Evolutionary conservation across 1,140 invertebrate genomes (phyloP).

Genomic region (Phenacoccus solenopsis): DNA sequence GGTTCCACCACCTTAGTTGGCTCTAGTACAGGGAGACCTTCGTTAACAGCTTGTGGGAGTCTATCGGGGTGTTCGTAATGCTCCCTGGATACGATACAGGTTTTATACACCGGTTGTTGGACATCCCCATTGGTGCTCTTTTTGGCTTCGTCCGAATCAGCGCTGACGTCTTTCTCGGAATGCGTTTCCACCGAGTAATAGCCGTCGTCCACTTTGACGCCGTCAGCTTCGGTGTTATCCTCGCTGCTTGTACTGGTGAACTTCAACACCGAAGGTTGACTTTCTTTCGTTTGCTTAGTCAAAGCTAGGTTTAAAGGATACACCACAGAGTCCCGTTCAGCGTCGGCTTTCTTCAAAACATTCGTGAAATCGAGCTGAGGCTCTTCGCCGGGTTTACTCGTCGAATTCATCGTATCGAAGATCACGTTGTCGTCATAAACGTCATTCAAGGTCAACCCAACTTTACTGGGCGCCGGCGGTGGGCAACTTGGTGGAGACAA

Average conservation of each 20-base stretch:
- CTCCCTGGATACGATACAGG: neutral
- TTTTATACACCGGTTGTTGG: neutral
- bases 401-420: neutral
- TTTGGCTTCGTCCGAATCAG: neutral
- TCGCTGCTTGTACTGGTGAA: neutral
- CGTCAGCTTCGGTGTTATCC: neutral
- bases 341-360: neutral
- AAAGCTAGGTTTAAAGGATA: neutral
- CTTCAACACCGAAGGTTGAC: too few relatives aligned
- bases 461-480: neutral
- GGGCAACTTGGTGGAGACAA: neutral
- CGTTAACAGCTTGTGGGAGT: too few relatives aligned
- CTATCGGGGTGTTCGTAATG: neutral
- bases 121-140: too few relatives aligned
- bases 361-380: neutral
- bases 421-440: neutral
- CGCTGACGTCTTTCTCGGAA: neutral
- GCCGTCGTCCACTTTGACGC: neutral
- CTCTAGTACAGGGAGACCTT: too few relatives aligned
- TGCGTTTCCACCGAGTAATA: neutral
- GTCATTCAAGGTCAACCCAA: neutral
- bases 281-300: neutral
- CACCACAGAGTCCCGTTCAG: neutral
- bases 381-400: neutral
- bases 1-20: too few relatives aligned